phyloP scores from a whole-genome alignment of 2,797 vertebrate species.

The Onychomys leucogaster region DNA sequence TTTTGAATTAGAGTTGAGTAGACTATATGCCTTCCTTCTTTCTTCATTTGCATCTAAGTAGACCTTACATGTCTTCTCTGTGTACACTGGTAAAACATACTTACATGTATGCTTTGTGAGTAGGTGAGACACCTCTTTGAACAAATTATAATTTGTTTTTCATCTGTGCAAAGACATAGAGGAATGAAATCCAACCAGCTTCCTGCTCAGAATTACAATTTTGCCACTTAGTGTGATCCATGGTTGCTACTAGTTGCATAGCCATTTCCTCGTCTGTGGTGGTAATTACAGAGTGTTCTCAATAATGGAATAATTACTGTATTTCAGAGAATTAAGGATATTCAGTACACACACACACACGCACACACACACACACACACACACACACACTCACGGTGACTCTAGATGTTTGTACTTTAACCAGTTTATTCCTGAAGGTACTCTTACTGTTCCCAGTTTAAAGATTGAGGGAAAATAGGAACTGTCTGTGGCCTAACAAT shows the following conservation, averaged over 20 bases:
- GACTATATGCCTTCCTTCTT: background rate
- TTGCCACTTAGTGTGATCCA: background rate
- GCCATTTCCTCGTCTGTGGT: background rate
- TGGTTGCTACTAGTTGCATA: background rate
- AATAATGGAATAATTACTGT: constrained; percentile 19
- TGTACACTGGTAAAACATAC: background rate
- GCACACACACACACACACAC: background rate
- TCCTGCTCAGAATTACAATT: background rate
- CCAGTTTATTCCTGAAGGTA: background rate
- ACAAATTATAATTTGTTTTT: background rate
- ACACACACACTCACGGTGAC: background rate
- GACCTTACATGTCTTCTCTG: background rate
- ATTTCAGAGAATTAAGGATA: background rate
- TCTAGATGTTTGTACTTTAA: background rate
- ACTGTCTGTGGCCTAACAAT: background rate
- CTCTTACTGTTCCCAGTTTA: background rate
- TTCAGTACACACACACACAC: background rate
- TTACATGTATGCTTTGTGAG: background rate
- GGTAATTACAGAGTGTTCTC: background rate
- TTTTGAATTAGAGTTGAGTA: background rate
- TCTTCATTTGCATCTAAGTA: background rate
- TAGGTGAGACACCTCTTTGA: background rate
- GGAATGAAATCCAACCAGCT: background rate
- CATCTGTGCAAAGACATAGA: background rate
- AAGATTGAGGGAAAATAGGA: background rate